Conservation (phyloP, 2,113 vertebrate species). For the Alethe diademata region DNA sequence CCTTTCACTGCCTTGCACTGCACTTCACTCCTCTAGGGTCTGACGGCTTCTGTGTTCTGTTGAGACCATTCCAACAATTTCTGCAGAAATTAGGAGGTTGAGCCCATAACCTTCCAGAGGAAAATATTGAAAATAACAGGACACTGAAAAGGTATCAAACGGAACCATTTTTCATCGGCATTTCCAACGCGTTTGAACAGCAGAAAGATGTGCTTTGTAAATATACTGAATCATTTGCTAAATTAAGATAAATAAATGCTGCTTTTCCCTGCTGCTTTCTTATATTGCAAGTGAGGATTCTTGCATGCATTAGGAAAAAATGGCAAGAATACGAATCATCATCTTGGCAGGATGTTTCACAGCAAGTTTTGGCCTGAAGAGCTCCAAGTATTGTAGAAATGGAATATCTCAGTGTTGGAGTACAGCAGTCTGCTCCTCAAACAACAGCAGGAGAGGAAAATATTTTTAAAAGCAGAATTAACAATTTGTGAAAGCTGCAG, state of each 20-base stretch:
- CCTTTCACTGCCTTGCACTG: background rate
- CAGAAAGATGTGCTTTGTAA: conserved; percentile 8
- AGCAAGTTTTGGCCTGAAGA: background rate
- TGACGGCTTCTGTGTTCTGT: background rate
- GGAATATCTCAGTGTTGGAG: background rate
- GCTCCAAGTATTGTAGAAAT: background rate
- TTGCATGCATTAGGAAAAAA: background rate
- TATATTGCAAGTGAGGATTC: background rate
- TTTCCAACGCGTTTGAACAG: background rate
- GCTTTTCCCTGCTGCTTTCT: conserved; percentile 36
- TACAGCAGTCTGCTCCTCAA: background rate
- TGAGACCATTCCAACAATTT: background rate
- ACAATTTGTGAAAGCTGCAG: background rate
- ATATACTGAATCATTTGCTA: conserved; percentile 37
- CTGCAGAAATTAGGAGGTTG: background rate
- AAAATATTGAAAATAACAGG: background rate
- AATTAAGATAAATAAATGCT: conserved; percentile 51
- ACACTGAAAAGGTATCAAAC: accelerated
- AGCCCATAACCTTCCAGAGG: background rate
- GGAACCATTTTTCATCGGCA: background rate
- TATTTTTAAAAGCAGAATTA: background rate
- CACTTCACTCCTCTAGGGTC: background rate
- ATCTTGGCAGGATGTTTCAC: conserved; percentile 20
- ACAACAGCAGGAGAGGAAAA: conserved; percentile 7
- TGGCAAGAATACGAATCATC: background rate